A percentile compares a stretch with the other conserved stretches of the same genome.
phyloP scores from a whole-genome alignment of 2,888 invertebrate species.

The Pardosa pseudoannulata region DNA sequence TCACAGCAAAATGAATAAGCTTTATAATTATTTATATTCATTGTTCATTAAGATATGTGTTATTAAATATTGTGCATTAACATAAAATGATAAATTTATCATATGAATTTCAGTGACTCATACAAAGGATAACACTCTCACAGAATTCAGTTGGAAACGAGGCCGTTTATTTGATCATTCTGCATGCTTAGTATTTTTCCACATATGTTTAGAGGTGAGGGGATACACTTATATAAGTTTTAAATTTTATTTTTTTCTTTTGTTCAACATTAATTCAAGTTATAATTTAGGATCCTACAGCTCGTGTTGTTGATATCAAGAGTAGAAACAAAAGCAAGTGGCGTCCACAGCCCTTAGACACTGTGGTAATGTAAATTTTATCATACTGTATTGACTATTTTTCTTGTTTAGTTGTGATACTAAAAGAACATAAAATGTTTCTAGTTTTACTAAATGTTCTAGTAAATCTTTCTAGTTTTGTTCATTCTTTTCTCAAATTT shows the following conservation, averaged over 20 bases:
- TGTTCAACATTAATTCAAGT: not conserved
- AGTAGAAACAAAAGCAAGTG: constrained; percentile 96
- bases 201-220: constrained; percentile 83
- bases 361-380: constrained; percentile 84
- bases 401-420: too few relatives aligned
- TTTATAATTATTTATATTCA: too few relatives aligned
- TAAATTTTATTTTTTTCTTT: not conserved
- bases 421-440: too few relatives aligned
- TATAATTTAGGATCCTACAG: constrained; percentile 82
- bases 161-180: constrained; percentile 91
- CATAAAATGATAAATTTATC: too few relatives aligned
- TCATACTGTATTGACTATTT: too few relatives aligned
- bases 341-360: constrained; percentile 96
- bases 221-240: too few relatives aligned
- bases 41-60: too few relatives aligned
- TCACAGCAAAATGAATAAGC: too few relatives aligned
- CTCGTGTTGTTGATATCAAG: constrained; percentile 85
- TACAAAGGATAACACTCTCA: constrained; percentile 83
- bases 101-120: constrained; percentile 88
- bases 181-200: constrained; percentile 87
- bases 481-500: too few relatives aligned
- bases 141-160: constrained; percentile 92
- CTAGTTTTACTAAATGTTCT: too few relatives aligned
- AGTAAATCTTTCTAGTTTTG: too few relatives aligned
- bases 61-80: too few relatives aligned